A percentile compares a stretch with the other conserved stretches of the same genome.
These are phyloP conservation scores for Fissipunctia ypsillon DNA, from an alignment of 2,888 invertebrate genomes.

Conservation along the genomic window DNA sequence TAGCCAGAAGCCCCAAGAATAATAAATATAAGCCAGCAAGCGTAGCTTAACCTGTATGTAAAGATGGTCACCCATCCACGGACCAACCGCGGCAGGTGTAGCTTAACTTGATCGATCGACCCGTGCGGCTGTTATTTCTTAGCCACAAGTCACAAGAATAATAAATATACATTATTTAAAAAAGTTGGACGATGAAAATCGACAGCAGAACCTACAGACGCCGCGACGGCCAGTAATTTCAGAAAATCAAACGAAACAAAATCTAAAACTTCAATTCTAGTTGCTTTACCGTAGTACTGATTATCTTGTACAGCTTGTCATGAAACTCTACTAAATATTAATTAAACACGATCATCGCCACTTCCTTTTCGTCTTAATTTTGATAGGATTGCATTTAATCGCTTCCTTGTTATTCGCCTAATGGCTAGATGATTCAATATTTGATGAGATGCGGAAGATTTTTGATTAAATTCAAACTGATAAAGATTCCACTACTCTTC, in stretches of 20 bases:
- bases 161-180: no score
- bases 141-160: no score
- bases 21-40: no score
- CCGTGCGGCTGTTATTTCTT: no score
- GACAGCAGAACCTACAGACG: background rate
- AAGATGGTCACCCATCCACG: no score
- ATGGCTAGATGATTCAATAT: conserved; percentile 1
- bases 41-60: no score
- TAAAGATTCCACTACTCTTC: background rate
- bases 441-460: conserved; percentile 12
- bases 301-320: background rate
- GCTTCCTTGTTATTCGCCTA: background rate
- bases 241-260: background rate
- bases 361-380: conserved; percentile 14
- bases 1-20: no score
- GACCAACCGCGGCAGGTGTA: no score
- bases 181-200: no score
- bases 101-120: no score
- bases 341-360: background rate
- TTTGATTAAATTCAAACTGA: background rate
- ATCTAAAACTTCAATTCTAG: background rate
- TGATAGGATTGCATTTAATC: conserved; percentile 5
- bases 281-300: background rate
- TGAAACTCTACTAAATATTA: background rate
- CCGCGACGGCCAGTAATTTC: no score